phyloP scores from a whole-genome alignment of 1,140 invertebrate genomes.

The Orius insidiosus region DNA sequence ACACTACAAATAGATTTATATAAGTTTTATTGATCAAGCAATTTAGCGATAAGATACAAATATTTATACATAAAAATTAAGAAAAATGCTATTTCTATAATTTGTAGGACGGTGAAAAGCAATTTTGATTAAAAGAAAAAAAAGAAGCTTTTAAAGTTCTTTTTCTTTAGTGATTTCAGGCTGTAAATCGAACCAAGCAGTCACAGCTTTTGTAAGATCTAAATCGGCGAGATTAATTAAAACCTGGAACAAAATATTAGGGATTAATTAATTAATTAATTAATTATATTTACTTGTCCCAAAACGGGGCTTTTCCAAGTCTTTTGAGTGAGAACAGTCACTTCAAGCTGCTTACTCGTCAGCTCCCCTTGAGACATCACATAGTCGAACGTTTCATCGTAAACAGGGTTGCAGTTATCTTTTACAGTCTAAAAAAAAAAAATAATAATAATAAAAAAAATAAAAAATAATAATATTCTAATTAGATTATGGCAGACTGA shows the following conservation, averaged over 20 bases:
- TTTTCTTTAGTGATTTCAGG: constrained; percentile 29
- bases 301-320: constrained; percentile 63
- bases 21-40: too few species aligned
- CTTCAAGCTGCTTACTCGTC: constrained; percentile 49
- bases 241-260: constrained; percentile 27
- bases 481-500: too few species aligned
- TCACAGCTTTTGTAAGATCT: constrained; percentile 43
- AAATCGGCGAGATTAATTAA: constrained; percentile 44
- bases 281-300: constrained; percentile 42
- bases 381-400: constrained; percentile 81
- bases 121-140: too few species aligned
- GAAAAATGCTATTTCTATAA: too few species aligned
- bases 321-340: constrained; percentile 70
- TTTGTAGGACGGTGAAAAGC: too few species aligned
- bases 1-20: too few species aligned
- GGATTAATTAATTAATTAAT: too few species aligned
- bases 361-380: constrained; percentile 57
- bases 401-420: constrained; percentile 79
- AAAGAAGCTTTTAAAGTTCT: constrained; percentile 6
- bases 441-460: too few species aligned
- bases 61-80: too few species aligned
- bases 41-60: too few species aligned
- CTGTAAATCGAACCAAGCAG: constrained; percentile 51
- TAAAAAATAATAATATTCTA: too few species aligned
- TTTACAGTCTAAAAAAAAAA: constrained; percentile 47